Evolutionary conservation across 2,797 vertebrate species (phyloP), one percentile per base, ranked within the genome.

Genomic region (Lemur catta): DNA sequence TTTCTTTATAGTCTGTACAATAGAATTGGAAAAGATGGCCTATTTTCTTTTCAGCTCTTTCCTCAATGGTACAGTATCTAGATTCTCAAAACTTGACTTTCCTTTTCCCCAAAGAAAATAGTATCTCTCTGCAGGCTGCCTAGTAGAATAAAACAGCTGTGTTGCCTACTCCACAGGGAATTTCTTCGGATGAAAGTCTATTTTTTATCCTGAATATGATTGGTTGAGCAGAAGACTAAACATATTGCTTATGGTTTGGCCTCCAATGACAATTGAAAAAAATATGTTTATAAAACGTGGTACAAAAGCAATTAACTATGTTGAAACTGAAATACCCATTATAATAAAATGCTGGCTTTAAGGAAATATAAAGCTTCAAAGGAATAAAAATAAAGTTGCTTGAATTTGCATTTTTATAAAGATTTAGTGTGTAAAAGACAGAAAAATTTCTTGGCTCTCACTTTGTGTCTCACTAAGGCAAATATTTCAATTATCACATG

Each of bases 51-150:
- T 96, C 87, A 90, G 87, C 38, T 95, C 84, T 97, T 92, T 82
- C 80, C 72, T 93, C 93, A 93, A 75, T 71, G 55, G 65, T 90
- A 22, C 61, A 81, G 80, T 87, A 97, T 80, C 93, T 92, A 89
- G 91, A 92, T 91, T 96, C 96, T 96, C 95, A 95, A 98, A 95
- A 96, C 93, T 89, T 90, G 89, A 97, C 95, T 90, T 91, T 97
- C 95, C 97, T 95, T 95, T 95, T 81, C 91, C 80, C 52, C 61
- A 97, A 95, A 94, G 94, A 98, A 97, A 97, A 97, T 55, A 96
- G 89, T 74, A 35, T 93, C 87, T 96, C 97, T 97, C 97, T 82
- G 93, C 35, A 81, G 97, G 94, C 72, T 90, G 52, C 75, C 95
- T 67, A 52, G 91, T 35, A 96, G 57, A 89, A 97, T 95, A 94